A percentile compares a stretch with the other conserved stretches of the same genome.
Conservation (phyloP, 35 echinoderm and acorn worm genomes). For the Apostichopus japonicus region DNA sequence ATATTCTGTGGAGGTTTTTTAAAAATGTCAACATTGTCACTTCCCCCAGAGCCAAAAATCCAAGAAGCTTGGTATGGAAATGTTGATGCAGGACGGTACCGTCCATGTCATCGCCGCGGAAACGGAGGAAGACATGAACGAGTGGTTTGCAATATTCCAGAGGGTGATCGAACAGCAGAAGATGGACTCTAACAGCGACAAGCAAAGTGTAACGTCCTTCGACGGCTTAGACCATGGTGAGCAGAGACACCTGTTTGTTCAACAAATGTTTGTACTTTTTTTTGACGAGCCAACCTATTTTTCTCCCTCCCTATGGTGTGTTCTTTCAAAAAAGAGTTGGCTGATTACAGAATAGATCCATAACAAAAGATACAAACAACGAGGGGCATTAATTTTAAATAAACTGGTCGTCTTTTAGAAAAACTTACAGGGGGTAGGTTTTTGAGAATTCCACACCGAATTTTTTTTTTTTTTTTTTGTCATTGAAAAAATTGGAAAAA, state of each 20-base stretch:
- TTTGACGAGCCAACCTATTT: not conserved
- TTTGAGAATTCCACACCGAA: too few relatives aligned
- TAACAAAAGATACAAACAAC: too few relatives aligned
- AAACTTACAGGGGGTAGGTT: too few relatives aligned
- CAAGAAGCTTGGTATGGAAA: conserved; percentile 88
- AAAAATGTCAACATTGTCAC: not conserved
- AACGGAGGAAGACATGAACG: conserved; percentile 83
- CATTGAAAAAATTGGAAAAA: too few relatives aligned
- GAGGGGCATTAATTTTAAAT: too few relatives aligned
- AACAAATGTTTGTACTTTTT: not conserved
- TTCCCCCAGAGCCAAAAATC: conserved; percentile 70
- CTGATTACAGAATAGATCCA: too few relatives aligned
- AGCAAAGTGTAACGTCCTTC: conserved; percentile 87
- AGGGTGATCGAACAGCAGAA: conserved; percentile 93
- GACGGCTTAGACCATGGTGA: conserved; percentile 91
- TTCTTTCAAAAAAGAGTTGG: too few relatives aligned
- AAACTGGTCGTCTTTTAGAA: too few relatives aligned
- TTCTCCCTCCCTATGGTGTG: not conserved
- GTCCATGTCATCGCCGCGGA: conserved; percentile 86
- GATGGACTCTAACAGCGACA: conserved; percentile 76
- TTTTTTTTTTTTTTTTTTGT: too few relatives aligned
- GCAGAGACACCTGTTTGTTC: not conserved
- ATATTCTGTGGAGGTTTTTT: too few relatives aligned
- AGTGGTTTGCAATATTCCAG: conserved; percentile 82
- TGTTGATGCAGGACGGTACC: conserved; percentile 78